These are phyloP conservation scores for Drosophila atripex DNA, from an alignment of 2,888 invertebrate species.

Conservation along the genomic window DNA sequence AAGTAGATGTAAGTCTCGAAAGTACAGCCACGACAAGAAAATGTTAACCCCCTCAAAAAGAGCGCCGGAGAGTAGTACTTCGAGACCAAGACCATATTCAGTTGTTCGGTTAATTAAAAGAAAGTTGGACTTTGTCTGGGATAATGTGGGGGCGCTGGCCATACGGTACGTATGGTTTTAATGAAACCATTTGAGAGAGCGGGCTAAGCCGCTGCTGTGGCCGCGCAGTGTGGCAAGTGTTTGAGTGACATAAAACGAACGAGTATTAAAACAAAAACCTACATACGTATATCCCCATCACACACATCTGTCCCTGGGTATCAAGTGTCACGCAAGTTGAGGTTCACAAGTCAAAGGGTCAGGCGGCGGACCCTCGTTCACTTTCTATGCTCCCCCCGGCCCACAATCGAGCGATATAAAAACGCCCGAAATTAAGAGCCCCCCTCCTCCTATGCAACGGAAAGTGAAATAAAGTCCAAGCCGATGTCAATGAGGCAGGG, in stretches of 20 bases:
- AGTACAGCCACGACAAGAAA: constrained; percentile 21
- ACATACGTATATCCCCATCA: constrained; percentile 5
- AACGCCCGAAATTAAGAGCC: constrained; percentile 31
- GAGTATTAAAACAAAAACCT: constrained; percentile 5
- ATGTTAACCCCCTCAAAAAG: constrained; percentile 41
- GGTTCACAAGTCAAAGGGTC: constrained; percentile 60
- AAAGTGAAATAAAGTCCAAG: constrained; percentile 38
- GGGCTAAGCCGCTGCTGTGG: constrained; percentile 25
- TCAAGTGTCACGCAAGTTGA: constrained; percentile 71
- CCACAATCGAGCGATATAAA: constrained; percentile 18
- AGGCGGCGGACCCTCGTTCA: constrained; percentile 58
- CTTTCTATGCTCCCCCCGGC: constrained; percentile 47
- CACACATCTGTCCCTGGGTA: constrained; percentile 34
- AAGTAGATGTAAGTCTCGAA: constrained; percentile 14
- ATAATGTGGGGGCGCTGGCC: constrained; percentile 29
- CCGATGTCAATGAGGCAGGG: not conserved
- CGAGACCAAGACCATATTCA: constrained; percentile 49
- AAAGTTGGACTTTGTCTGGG: constrained; percentile 51
- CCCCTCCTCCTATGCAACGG: constrained; percentile 14
- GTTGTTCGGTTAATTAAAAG: constrained; percentile 73
- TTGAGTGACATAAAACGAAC: no score
- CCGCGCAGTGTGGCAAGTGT: constrained; percentile 64
- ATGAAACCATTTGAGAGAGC: constrained; percentile 65
- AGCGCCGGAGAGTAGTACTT: constrained; percentile 20
- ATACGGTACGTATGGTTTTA: constrained; percentile 50